phyloP scores from a whole-genome alignment of 2,888 invertebrate genomes.

The Celastrina argiolus region DNA sequence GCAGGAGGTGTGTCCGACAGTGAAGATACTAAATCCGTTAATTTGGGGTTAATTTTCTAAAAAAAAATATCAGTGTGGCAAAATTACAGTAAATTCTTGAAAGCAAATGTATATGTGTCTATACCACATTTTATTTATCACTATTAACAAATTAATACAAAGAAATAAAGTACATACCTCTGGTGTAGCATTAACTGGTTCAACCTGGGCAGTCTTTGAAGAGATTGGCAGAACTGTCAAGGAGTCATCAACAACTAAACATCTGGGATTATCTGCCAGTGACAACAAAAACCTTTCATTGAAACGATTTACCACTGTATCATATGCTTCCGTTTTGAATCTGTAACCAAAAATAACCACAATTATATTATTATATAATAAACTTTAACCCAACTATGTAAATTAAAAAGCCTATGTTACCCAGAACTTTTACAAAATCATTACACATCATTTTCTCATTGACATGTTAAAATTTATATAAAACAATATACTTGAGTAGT shows the following conservation, averaged over 20 bases:
- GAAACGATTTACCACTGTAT: constrained; percentile 94
- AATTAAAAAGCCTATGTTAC: no score
- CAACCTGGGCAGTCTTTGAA: constrained; percentile 89
- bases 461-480: no score
- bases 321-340: constrained; percentile 96
- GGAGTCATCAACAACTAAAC: constrained; percentile 96
- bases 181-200: constrained; percentile 78
- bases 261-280: constrained; percentile 89
- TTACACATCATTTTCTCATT: no score
- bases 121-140: background rate
- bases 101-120: no score
- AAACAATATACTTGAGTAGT: no score
- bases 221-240: constrained; percentile 95
- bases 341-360: constrained; percentile 48
- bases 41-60: constrained; percentile 70
- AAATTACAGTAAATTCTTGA: no score
- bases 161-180: constrained; percentile 45
- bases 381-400: no score
- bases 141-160: background rate
- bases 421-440: no score
- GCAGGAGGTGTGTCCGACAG: constrained; percentile 95
- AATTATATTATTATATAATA: background rate
- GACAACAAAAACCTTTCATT: constrained; percentile 97
- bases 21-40: constrained; percentile 87
- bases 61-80: constrained; percentile 32